phyloP scores from a whole-genome alignment of 2,113 vertebrate species.

The Channa maculata region DNA sequence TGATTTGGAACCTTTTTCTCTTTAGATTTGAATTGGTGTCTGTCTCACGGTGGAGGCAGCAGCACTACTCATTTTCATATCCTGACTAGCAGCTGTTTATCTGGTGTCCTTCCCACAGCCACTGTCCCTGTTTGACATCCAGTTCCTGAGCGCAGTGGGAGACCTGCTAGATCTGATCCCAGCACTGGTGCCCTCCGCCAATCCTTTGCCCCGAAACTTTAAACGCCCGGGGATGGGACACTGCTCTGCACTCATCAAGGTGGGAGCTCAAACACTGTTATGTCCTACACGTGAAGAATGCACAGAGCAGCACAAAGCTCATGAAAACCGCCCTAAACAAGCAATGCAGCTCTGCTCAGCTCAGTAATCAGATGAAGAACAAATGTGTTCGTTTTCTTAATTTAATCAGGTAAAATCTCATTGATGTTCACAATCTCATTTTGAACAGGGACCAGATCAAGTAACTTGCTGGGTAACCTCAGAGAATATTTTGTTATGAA shows the following conservation, averaged over 20 bases:
- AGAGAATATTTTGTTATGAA: too few species aligned
- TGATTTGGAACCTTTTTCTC: not conserved
- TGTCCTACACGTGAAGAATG: not conserved
- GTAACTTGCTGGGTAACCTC: too few species aligned
- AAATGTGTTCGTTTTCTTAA: too few species aligned
- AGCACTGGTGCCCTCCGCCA: slow-evolving; percentile 75
- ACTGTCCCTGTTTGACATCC: slow-evolving; percentile 85
- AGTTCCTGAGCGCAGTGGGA: slow-evolving; percentile 89
- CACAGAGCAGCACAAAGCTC: too few species aligned
- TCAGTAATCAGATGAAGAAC: not conserved
- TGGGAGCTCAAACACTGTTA: slow-evolving; percentile 72
- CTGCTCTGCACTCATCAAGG: slow-evolving; percentile 96
- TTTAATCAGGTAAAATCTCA: too few species aligned
- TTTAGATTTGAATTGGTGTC: not conserved
- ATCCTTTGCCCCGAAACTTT: slow-evolving; percentile 35
- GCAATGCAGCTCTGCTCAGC: too few species aligned
- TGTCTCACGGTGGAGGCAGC: not conserved
- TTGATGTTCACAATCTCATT: too few species aligned
- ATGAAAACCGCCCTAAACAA: too few species aligned
- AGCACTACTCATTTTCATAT: not conserved
- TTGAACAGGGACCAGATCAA: too few species aligned
- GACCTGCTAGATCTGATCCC: slow-evolving; percentile 93
- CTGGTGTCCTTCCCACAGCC: slow-evolving; percentile 80
- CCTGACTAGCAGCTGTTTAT: slow-evolving; percentile 30
- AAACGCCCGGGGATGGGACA: slow-evolving; percentile 89